A percentile compares a stretch with the other conserved stretches of the same genome.
Evolutionary conservation across 2,888 invertebrate genomes (phyloP).

Genomic region (Rotaria socialis): DNA sequence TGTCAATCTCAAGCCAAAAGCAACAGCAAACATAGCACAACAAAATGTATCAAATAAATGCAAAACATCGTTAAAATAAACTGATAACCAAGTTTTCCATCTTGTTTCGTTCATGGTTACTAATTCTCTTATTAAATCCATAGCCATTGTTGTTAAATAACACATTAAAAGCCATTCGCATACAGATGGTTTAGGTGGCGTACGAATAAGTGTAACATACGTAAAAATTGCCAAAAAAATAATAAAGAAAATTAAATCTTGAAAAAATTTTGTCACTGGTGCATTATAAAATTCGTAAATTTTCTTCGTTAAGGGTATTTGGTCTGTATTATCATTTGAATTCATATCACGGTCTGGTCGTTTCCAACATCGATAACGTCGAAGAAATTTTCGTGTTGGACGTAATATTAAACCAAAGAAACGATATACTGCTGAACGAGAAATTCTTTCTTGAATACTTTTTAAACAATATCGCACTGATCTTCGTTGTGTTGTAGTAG

Average conservation of each 20-base stretch:
- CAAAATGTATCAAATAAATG: conserved; percentile 21
- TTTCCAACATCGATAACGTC: background rate
- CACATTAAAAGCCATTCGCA: conserved; percentile 84
- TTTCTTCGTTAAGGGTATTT: background rate
- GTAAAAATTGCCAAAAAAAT: conserved; percentile 74
- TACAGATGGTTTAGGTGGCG: conserved; percentile 74
- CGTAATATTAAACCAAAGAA: background rate
- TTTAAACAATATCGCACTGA: background rate
- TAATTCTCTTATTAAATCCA: background rate
- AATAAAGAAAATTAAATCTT: conserved; percentile 74
- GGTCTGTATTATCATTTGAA: background rate
- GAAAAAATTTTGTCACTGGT: conserved; percentile 97
- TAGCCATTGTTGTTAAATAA: conserved; percentile 65
- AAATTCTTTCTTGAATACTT: background rate
- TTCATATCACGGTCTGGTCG: background rate
- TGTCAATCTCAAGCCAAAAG: conserved; percentile 1
- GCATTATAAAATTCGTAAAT: conserved; percentile 97
- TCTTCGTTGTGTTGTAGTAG: background rate
- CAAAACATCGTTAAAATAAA: conserved; percentile 16
- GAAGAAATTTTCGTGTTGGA: background rate
- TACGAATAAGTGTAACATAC: conserved; percentile 81
- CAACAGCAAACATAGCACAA: background rate
- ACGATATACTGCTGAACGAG: background rate
- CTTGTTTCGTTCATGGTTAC: background rate
- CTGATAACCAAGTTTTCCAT: conserved; percentile 4